A percentile compares a stretch with the other conserved stretches of the same genome.
These are phyloP conservation scores for Molossus alvarezi DNA, from an alignment of 2,797 vertebrate species.

Conservation along the genomic window DNA sequence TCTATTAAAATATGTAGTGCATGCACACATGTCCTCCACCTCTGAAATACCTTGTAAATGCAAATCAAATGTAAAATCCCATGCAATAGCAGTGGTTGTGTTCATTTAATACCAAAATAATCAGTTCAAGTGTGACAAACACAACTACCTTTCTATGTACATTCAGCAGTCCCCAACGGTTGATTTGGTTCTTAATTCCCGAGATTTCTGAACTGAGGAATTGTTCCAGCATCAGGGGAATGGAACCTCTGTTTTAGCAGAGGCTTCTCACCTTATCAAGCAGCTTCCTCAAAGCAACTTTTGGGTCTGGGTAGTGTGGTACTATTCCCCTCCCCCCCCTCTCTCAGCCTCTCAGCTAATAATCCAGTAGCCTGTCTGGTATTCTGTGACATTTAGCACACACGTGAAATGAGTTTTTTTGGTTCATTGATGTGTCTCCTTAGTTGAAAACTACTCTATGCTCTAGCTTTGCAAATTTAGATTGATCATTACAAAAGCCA, in stretches of 20 bases:
- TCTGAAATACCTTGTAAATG: slow-evolving; percentile 52
- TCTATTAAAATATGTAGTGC: slow-evolving; percentile 82
- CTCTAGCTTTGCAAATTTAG: slow-evolving; percentile 79
- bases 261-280: slow-evolving; percentile 31
- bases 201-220: slow-evolving; percentile 28
- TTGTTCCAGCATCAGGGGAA: background rate
- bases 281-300: slow-evolving; percentile 1
- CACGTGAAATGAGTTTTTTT: slow-evolving; percentile 76
- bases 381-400: slow-evolving; percentile 58
- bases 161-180: background rate
- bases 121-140: slow-evolving; percentile 47
- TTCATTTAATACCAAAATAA: slow-evolving; percentile 52
- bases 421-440: slow-evolving; percentile 52
- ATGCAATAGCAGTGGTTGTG: background rate
- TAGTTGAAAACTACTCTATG: slow-evolving; percentile 70
- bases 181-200: slow-evolving; percentile 53
- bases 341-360: background rate
- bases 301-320: background rate
- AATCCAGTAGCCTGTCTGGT: slow-evolving; percentile 1
- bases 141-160: background rate
- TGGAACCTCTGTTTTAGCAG: slow-evolving; percentile 25
- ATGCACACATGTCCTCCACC: background rate
- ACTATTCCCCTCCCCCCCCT: background rate
- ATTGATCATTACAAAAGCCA: slow-evolving; percentile 63
- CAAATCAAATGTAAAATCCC: slow-evolving; percentile 69